Conservation (phyloP, 2,888 invertebrate genomes). For the Drosophila testacea region DNA sequence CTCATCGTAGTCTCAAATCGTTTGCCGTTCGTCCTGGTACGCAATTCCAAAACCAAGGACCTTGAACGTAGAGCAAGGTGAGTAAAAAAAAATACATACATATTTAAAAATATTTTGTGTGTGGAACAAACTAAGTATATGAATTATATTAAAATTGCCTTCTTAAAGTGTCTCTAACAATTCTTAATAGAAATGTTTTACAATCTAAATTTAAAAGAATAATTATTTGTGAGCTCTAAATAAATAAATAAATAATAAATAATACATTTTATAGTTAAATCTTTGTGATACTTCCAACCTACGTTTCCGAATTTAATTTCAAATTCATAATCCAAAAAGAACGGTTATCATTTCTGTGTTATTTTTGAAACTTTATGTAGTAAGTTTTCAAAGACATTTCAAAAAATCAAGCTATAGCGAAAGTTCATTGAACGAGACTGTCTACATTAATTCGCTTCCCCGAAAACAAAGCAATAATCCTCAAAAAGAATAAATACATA, state of each 20-base stretch:
- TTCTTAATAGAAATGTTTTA: no score
- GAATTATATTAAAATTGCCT: background rate
- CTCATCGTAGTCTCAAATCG: conserved; percentile 97
- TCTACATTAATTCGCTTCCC: conserved; percentile 4
- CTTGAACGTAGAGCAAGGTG: conserved; percentile 94
- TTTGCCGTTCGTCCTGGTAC: conserved; percentile 93
- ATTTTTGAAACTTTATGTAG: background rate
- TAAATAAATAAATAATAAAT: no score
- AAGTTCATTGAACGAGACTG: conserved; percentile 48
- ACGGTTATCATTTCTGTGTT: background rate
- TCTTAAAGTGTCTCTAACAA: no score
- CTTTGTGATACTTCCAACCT: no score
- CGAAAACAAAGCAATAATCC: conserved; percentile 46
- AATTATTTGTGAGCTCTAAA: no score
- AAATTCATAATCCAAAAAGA: no score
- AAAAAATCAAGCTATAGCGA: conserved; percentile 14
- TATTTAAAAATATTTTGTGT: no score
- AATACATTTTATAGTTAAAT: no score
- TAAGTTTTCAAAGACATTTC: conserved; percentile 5
- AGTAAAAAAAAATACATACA: conserved; percentile 65
- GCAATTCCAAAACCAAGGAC: conserved; percentile 89
- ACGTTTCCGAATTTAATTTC: no score
- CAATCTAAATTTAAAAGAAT: no score
- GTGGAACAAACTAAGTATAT: background rate
- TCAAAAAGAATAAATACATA: background rate